A percentile compares a stretch with the other conserved stretches of the same genome.
These are phyloP conservation scores for Trematomus bernacchii DNA, from an alignment of 2,797 vertebrate genomes.

Conservation along the genomic window DNA sequence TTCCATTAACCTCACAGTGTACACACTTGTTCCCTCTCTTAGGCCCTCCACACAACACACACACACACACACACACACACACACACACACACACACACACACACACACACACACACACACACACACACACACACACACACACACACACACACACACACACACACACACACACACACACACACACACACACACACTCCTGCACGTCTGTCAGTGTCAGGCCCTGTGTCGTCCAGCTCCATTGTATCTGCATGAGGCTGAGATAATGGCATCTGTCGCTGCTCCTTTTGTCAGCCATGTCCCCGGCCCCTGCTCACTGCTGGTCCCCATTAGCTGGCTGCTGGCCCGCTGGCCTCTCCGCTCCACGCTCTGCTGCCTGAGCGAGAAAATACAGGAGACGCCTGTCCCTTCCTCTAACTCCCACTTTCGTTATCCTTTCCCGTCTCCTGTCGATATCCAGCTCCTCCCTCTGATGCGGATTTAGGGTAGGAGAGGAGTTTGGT, in stretches of 20 bases:
- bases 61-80: slow-evolving; percentile 44
- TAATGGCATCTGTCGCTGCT: slow-evolving; percentile 86
- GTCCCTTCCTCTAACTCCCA: slow-evolving; percentile 66
- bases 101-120: slow-evolving; percentile 46
- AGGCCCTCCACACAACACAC: neutral
- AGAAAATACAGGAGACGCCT: slow-evolving; percentile 77
- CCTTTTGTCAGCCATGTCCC: slow-evolving; percentile 80
- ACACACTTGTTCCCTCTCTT: slow-evolving; percentile 42
- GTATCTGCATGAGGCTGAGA: slow-evolving; percentile 84
- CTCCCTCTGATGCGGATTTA: slow-evolving; percentile 39
- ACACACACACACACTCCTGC: slow-evolving; percentile 37
- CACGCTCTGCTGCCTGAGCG: slow-evolving; percentile 80
- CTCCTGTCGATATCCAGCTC: slow-evolving; percentile 30
- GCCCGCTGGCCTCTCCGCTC: slow-evolving; percentile 69
- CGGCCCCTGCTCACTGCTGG: slow-evolving; percentile 77
- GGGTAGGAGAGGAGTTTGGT: slow-evolving; percentile 25
- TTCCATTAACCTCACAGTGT: slow-evolving; percentile 81
- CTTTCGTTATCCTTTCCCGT: slow-evolving; percentile 52
- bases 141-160: slow-evolving; percentile 44
- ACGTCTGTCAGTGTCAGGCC: slow-evolving; percentile 62
- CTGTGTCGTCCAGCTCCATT: slow-evolving; percentile 74
- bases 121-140: slow-evolving; percentile 31
- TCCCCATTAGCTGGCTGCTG: slow-evolving; percentile 85
- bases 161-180: slow-evolving; percentile 24
- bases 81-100: slow-evolving; percentile 26